Conservation (phyloP, 2,888 invertebrate species). For the Lymantria monacha region DNA sequence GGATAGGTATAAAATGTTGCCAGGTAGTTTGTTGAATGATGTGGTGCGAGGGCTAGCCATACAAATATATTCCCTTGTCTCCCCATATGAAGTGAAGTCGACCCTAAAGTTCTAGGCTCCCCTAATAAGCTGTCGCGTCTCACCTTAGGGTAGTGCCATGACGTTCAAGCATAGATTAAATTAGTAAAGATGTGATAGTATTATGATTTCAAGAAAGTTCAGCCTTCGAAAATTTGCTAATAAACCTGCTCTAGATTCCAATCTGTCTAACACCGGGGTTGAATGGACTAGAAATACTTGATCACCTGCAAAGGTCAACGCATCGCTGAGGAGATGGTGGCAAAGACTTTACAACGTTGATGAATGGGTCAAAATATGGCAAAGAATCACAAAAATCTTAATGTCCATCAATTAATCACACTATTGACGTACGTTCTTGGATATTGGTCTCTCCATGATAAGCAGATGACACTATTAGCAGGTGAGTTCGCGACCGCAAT, state of each 20-base stretch:
- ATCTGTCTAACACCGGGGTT: too few relatives aligned
- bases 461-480: too few relatives aligned
- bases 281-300: background rate
- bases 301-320: background rate
- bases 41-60: constrained; percentile 50
- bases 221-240: constrained; percentile 8
- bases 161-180: constrained; percentile 45
- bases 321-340: background rate
- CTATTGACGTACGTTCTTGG: too few relatives aligned
- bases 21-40: constrained; percentile 37
- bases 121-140: constrained; percentile 77
- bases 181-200: background rate
- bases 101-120: constrained; percentile 79
- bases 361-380: too few relatives aligned
- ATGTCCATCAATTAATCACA: too few relatives aligned
- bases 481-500: too few relatives aligned
- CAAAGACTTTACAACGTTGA: background rate
- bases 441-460: too few relatives aligned
- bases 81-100: constrained; percentile 63
- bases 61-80: constrained; percentile 70
- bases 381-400: too few relatives aligned
- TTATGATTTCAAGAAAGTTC: constrained; percentile 5
- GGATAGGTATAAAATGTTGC: constrained; percentile 40
- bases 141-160: constrained; percentile 67
- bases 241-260: too few relatives aligned